Evolutionary conservation across 2,113 vertebrate genomes (phyloP), one percentile per base, ranked within the genome.

Genomic region (Echinops telfairi): DNA sequence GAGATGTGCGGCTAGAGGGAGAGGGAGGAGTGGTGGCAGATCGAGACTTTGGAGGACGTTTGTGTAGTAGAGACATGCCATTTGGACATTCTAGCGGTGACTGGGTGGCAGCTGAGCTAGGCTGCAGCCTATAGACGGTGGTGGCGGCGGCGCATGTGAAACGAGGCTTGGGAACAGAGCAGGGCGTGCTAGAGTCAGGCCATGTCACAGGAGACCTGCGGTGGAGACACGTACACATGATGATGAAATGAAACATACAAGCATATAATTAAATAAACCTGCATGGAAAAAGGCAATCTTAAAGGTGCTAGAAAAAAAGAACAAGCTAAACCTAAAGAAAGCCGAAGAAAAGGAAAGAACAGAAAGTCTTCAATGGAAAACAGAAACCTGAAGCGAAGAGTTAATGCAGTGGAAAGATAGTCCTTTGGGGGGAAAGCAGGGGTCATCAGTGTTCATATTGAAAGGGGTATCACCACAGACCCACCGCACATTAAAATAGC

Each of bases 291-390:
- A 86, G 20, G 70, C 79, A 40, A 86, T 68, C 71, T 83, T 58
- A 33, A 40, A 47, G 79, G 76, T 79, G 16, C 23, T 33, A 83
- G 40, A 71, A 12, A 40, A 76, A 53, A 53, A 10, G 47, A 40
- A 40, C n/a, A 92, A 58, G 64, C 36, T 83, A 80, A 90, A 68
- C 27, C 16, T 64, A 81, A 64, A 62, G 31, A 83, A 86, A 89
- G 31, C 23, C 83, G 29, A 68, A 85, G 23, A 64, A 91, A 86
- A 64, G 33, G 27, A 83, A 90, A 71, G 33, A 15, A 5, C 70
- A 71, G 16, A 77, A 77, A 43, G 22, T 3, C 25, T 57, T 75
- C 88, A 73, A 77, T 15, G 53, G 29, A 14, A 11, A 76, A 62
- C 60, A 62, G 17, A 88, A 93, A 58, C 7, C 62, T 53, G 25